Percentiles rank a stretch among this genome's conserved stretches.
Conservation (phyloP, 2,797 vertebrate species). For the Melanotaenia nigrans region DNA sequence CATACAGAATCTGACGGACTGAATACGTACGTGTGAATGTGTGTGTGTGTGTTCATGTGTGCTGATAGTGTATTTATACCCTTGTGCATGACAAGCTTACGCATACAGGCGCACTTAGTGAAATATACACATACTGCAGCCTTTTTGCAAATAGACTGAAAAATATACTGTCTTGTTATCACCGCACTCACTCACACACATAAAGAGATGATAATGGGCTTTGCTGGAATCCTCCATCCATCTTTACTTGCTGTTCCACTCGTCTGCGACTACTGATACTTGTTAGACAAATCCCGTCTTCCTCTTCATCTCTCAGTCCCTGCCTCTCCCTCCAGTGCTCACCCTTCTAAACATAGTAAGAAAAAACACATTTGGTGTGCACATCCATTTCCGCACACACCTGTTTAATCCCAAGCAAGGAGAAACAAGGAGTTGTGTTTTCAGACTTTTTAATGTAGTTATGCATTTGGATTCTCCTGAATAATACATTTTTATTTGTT, state of each 20-base stretch:
- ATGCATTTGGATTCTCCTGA: constrained; percentile 76
- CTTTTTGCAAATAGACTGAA: constrained; percentile 61
- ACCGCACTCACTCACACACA: constrained; percentile 32
- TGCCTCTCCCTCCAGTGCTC: constrained; percentile 24
- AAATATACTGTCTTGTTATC: constrained; percentile 62
- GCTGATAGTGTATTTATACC: constrained; percentile 55
- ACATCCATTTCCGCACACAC: constrained; percentile 23
- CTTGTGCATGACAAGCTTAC: constrained; percentile 31
- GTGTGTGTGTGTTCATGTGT: constrained; percentile 11
- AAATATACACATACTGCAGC: constrained; percentile 60
- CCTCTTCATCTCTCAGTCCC: constrained; percentile 36
- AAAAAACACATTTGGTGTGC: constrained; percentile 43
- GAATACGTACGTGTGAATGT: constrained; percentile 17
- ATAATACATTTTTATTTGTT: constrained; percentile 79
- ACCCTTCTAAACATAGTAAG: constrained; percentile 51
- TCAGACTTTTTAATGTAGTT: constrained; percentile 80
- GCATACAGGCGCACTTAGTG: constrained; percentile 38
- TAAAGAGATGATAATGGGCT: constrained; percentile 60
- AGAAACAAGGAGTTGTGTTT: constrained; percentile 62
- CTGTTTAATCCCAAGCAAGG: constrained; percentile 54
- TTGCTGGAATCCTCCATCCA: constrained; percentile 61
- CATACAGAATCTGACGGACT: constrained; percentile 60
- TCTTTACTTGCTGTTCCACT: constrained; percentile 61
- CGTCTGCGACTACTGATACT: constrained; percentile 59
- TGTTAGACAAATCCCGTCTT: constrained; percentile 69